These are phyloP conservation scores for Tapera naevia DNA, from an alignment of 2,797 vertebrate species.

Conservation along the genomic window DNA sequence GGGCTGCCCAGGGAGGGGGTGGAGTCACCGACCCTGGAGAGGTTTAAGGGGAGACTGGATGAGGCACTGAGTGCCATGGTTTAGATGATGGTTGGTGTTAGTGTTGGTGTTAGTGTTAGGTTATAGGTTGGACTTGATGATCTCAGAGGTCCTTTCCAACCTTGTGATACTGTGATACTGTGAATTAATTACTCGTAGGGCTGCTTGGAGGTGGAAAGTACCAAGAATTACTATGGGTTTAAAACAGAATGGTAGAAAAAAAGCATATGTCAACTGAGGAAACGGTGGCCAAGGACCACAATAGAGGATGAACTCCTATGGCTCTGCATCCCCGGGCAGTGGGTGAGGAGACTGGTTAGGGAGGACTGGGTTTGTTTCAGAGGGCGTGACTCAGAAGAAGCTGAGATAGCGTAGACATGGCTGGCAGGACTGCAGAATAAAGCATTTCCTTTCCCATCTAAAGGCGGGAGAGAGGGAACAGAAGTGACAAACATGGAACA, in stretches of 20 bases:
- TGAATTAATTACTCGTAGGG: background rate
- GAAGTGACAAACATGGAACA: background rate
- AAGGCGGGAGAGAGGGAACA: accelerated
- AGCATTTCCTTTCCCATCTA: background rate
- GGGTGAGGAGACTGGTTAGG: background rate
- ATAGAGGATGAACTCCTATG: background rate
- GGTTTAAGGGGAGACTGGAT: no score
- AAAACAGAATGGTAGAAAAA: background rate
- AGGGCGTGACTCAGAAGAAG: background rate
- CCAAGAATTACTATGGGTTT: background rate
- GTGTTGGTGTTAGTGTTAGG: no score
- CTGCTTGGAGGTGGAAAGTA: background rate
- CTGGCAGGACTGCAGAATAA: background rate
- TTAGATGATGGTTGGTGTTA: no score
- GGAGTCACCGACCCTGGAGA: no score
- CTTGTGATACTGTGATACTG: no score
- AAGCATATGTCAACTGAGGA: background rate
- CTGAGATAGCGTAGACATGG: background rate
- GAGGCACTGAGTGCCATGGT: no score
- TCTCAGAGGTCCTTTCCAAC: no score
- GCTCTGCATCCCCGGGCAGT: accelerated
- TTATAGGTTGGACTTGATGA: no score
- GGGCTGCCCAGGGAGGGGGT: no score
- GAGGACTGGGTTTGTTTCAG: background rate
- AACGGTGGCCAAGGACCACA: background rate